These are phyloP conservation scores for Henicopernis longicauda DNA, from an alignment of 2,113 vertebrate genomes.

Conservation along the genomic window DNA sequence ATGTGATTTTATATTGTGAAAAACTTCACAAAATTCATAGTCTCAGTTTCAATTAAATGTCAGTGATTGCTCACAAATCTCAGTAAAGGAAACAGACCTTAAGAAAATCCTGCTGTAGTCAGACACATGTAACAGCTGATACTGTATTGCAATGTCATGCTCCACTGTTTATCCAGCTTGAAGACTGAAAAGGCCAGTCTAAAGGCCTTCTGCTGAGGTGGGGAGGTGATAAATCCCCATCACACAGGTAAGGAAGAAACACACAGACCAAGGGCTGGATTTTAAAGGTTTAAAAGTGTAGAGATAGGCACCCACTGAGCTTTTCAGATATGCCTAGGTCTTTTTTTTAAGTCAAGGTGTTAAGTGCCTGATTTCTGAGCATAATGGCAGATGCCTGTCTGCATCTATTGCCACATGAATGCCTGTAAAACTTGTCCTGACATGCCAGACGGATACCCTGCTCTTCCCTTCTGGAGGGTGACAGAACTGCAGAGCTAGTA, in stretches of 20 bases:
- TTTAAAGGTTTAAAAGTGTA: not conserved
- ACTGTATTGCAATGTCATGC: not conserved
- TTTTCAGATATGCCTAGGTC: not conserved
- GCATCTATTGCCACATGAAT: not conserved
- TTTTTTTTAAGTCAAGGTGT: not conserved
- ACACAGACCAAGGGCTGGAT: not conserved
- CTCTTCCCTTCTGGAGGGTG: not conserved
- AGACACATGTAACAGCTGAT: not conserved
- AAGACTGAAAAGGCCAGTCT: not conserved
- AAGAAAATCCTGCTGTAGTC: not conserved
- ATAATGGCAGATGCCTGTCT: not conserved
- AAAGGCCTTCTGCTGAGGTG: not conserved
- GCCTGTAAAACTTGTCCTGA: not conserved
- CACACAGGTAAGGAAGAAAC: not conserved
- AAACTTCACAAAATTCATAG: not conserved
- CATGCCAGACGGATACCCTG: not conserved
- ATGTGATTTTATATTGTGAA: not conserved
- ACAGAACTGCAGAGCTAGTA: not conserved
- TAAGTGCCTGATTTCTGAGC: not conserved
- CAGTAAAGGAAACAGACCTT: not conserved
- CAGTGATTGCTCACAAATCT: not conserved
- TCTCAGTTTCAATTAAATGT: not conserved
- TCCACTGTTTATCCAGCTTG: not conserved
- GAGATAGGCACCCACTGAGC: not conserved
- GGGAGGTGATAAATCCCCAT: not conserved